Conservation (phyloP, 2,888 invertebrate species). For the Hirtodrosophila histrioides region DNA sequence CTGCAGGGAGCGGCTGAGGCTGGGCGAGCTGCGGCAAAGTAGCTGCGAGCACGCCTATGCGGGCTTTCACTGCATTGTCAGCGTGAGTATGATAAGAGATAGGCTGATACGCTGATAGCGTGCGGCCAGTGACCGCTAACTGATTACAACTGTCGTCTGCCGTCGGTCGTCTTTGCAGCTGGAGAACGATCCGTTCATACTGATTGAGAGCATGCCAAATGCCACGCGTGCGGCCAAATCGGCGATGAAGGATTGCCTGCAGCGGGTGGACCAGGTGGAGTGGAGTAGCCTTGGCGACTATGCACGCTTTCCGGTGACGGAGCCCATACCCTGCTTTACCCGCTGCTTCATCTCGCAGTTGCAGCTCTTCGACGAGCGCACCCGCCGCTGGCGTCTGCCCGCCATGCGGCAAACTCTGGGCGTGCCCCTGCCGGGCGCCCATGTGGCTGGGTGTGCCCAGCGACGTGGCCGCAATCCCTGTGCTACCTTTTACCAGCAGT, state of each 20-base stretch:
- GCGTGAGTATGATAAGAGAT: constrained; percentile 64
- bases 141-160: constrained; percentile 21
- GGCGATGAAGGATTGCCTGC: constrained; percentile 79
- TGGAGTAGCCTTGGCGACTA: constrained; percentile 69
- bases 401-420: constrained; percentile 63
- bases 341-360: constrained; percentile 73
- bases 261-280: constrained; percentile 62
- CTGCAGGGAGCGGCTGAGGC: constrained; percentile 63
- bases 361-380: constrained; percentile 66
- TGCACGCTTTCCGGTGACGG: constrained; percentile 62
- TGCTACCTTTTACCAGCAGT: constrained; percentile 68
- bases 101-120: constrained; percentile 9
- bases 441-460: constrained; percentile 45
- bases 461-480: constrained; percentile 50
- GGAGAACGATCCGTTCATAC: constrained; percentile 78
- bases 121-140: constrained; percentile 46
- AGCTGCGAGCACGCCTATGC: constrained; percentile 74
- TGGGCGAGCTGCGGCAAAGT: constrained; percentile 29
- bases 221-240: constrained; percentile 62
- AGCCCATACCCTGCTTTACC: constrained; percentile 80
- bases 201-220: constrained; percentile 74
- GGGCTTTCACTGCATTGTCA: constrained; percentile 80
- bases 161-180: constrained; percentile 54
- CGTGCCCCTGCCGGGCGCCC: constrained; percentile 53
- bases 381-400: constrained; percentile 67